Evolutionary conservation across 2,888 invertebrate genomes (phyloP).

Genomic region (Nineta flava): DNA sequence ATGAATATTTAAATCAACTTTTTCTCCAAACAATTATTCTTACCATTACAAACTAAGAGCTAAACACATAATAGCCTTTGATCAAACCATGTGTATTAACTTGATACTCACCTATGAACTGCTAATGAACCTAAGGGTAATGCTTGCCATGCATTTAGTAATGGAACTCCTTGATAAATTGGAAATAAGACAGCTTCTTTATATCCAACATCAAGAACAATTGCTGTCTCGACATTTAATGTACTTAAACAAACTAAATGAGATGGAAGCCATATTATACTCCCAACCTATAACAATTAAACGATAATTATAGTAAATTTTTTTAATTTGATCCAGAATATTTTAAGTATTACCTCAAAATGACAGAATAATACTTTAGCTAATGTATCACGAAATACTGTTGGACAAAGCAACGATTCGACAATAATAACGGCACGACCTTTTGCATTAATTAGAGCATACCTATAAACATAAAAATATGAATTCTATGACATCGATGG

Average conservation of each 20-base stretch:
- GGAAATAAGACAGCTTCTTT: constrained; percentile 67
- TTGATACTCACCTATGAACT: constrained; percentile 40
- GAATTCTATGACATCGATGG: too few relatives aligned
- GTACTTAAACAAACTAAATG: constrained; percentile 73
- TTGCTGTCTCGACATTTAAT: constrained; percentile 62
- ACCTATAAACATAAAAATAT: constrained; percentile 33
- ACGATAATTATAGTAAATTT: background rate
- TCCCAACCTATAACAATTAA: constrained; percentile 40
- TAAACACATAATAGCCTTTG: too few relatives aligned
- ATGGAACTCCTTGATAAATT: constrained; percentile 73
- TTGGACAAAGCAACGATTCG: constrained; percentile 74
- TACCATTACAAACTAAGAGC: too few relatives aligned
- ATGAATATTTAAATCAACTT: too few relatives aligned
- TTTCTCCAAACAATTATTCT: too few relatives aligned
- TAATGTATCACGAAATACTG: constrained; percentile 68
- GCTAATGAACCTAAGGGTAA: constrained; percentile 61
- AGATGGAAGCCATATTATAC: constrained; percentile 66
- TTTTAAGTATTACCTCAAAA: constrained; percentile 55
- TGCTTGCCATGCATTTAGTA: constrained; percentile 71
- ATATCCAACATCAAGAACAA: constrained; percentile 82
- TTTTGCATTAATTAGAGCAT: constrained; percentile 82
- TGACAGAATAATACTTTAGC: constrained; percentile 85
- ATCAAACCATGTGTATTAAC: too few relatives aligned
- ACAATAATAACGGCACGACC: constrained; percentile 83
- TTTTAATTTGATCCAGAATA: background rate